These are phyloP conservation scores for Drosophila quadrilineata DNA, from an alignment of 1,140 invertebrate species.

Conservation along the genomic window DNA sequence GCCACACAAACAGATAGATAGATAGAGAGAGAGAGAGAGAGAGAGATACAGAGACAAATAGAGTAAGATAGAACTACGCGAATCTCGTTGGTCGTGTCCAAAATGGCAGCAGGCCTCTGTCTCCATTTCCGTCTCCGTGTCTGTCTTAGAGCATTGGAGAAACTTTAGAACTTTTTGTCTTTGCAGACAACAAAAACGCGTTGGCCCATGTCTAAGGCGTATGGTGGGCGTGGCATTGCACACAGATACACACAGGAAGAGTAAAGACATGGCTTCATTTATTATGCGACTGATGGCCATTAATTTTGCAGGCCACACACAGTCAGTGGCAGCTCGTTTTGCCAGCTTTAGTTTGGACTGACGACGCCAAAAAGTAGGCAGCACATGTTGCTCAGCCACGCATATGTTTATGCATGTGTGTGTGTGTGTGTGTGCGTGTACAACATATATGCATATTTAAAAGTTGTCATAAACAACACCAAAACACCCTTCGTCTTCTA, in stretches of 20 bases:
- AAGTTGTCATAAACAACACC: constrained; percentile 46
- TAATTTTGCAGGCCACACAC: constrained; percentile 62
- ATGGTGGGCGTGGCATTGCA: constrained; percentile 7
- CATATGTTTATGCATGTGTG: not conserved
- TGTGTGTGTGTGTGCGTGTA: not conserved
- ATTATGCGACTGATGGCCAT: constrained; percentile 77
- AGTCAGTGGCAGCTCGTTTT: constrained; percentile 18
- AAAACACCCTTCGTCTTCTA: not conserved
- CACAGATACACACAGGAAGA: not conserved
- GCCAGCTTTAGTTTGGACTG: no score
- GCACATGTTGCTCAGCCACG: constrained; percentile 33
- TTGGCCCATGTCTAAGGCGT: not conserved
- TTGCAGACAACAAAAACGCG: not conserved
- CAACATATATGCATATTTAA: constrained; percentile 26
- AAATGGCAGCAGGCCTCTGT: no score
- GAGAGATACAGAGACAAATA: not conserved
- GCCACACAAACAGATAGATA: not conserved
- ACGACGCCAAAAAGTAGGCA: constrained; percentile 34
- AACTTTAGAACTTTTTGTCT: constrained; percentile 45
- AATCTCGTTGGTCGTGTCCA: constrained; percentile 17
- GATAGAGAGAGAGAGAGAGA: not conserved
- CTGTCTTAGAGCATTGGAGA: constrained; percentile 10
- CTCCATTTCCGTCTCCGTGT: not conserved
- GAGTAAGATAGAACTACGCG: constrained; percentile 5
- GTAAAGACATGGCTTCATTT: constrained; percentile 59